Conservation (phyloP, 1,140 invertebrate genomes). For the Linepithema humile region DNA sequence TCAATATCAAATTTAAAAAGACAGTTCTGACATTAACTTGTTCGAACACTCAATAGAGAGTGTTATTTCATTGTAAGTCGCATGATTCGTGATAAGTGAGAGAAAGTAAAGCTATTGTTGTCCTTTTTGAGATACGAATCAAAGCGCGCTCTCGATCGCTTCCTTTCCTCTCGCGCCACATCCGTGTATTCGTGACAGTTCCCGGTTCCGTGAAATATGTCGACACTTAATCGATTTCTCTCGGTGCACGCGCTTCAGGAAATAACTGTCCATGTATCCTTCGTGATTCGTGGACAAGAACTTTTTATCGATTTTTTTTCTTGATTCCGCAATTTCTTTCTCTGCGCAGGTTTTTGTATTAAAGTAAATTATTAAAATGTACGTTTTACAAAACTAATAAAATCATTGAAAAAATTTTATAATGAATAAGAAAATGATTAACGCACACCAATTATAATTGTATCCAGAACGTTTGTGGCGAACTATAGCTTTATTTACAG, state of each 20-base stretch:
- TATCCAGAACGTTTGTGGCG: not conserved
- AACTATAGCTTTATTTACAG: not conserved
- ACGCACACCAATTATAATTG: not conserved
- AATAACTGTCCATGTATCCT: slow-evolving; percentile 19
- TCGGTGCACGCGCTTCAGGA: slow-evolving; percentile 2
- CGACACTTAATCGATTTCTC: slow-evolving; percentile 55
- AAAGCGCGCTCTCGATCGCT: slow-evolving; percentile 23
- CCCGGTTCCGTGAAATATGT: slow-evolving; percentile 62
- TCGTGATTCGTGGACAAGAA: slow-evolving; percentile 33
- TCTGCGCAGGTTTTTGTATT: not conserved
- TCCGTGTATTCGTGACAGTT: slow-evolving; percentile 52
- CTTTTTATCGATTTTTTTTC: slow-evolving; percentile 34
- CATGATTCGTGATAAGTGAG: not conserved
- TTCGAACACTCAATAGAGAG: not conserved
- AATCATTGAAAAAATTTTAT: not conserved
- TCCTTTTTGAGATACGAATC: slow-evolving; percentile 12
- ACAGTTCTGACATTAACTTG: not conserved
- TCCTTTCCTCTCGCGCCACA: slow-evolving; percentile 19
- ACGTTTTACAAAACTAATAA: not conserved
- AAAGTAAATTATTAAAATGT: not conserved
- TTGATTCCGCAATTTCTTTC: not conserved
- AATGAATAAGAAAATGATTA: not conserved
- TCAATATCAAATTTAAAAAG: not conserved
- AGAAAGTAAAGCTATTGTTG: not conserved
- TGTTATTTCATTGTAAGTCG: not conserved